Base-by-base conservation (phyloP, 2,797 vertebrate genomes). In the Leptodactylus fallax region DNA sequence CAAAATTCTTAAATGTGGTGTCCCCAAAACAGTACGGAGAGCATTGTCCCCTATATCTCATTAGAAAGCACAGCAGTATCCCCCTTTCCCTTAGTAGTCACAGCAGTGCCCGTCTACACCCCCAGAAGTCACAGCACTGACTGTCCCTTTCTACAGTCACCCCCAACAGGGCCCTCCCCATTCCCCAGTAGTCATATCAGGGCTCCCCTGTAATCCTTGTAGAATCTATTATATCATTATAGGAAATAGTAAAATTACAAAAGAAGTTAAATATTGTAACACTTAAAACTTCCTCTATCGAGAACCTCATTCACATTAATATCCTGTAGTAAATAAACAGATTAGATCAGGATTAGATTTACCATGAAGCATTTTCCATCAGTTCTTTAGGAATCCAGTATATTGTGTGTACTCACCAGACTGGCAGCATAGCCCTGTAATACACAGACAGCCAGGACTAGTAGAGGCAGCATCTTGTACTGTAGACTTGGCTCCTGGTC, bases 391-490 rank as follows among this genome's bases (percentile, higher is more conserved):
- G n/a, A n/a, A n/a, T n/a, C n/a, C n/a, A n/a, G 4, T 36, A 36
- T 36, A 2, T 36, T 36, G 0, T 19, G 6, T 5, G 3, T 76
- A 85, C 83, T 85, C 71, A 85, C 83, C 83, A 77, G 55, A 17
- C 36, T 76, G 55, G 83, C 71, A 49, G 71, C 55, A 7, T 85
- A 1, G 19, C 36, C 16, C 0, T 49, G 60, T 36, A 81, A 60
- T 7, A 49, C 79, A 65, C 58, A n/a, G 36, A 51, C 58, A 49
- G 60, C 79, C 14, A 81, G 60, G 21, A 81, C n/a, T 16, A 81
- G 36, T 51, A 81, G 60, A 6, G 1, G 12, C 58, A 81, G 60
- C 79, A 81, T 81, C 58, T 63, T 81, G 25, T 51, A 58, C 60
- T 61, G n/a, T 61, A 47, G 56, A 63, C 11, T 25, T 47, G 77